Percentiles rank a stretch among this genome's conserved stretches.
phyloP scores from a whole-genome alignment of 2,888 invertebrate species.

The Melanostoma mellinum region DNA sequence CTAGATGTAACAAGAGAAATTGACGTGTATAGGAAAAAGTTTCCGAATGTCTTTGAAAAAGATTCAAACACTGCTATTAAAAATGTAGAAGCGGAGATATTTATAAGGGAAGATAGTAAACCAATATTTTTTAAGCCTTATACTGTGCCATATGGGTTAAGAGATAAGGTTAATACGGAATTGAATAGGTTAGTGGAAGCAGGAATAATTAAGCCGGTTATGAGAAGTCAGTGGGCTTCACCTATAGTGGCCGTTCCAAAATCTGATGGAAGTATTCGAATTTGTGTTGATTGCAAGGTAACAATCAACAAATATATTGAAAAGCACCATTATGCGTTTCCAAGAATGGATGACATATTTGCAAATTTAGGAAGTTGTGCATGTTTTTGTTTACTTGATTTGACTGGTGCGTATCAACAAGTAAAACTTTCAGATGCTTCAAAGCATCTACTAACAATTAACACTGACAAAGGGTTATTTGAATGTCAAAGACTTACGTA shows the following conservation, averaged over 20 bases:
- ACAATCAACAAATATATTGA: slow-evolving; percentile 73
- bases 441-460: neutral
- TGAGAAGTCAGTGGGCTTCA: slow-evolving; percentile 75
- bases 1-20: neutral
- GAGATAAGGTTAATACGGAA: slow-evolving; percentile 48
- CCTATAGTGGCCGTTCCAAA: slow-evolving; percentile 76
- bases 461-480: neutral
- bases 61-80: slow-evolving; percentile 13
- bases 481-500: too few relatives aligned
- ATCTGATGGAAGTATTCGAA: slow-evolving; percentile 70
- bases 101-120: neutral
- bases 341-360: slow-evolving; percentile 32
- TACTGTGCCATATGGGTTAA: slow-evolving; percentile 67
- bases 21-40: slow-evolving; percentile 8
- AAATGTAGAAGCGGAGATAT: slow-evolving; percentile 13
- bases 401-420: neutral
- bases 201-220: slow-evolving; percentile 14
- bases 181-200: slow-evolving; percentile 51
- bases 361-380: neutral
- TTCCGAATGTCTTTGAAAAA: slow-evolving; percentile 13
- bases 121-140: slow-evolving; percentile 68
- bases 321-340: slow-evolving; percentile 73
- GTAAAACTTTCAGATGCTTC: neutral
- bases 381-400: neutral
- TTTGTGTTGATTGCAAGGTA: slow-evolving; percentile 67